Evolutionary conservation across 2,888 invertebrate genomes (phyloP).

Genomic region (Diadromus collaris): DNA sequence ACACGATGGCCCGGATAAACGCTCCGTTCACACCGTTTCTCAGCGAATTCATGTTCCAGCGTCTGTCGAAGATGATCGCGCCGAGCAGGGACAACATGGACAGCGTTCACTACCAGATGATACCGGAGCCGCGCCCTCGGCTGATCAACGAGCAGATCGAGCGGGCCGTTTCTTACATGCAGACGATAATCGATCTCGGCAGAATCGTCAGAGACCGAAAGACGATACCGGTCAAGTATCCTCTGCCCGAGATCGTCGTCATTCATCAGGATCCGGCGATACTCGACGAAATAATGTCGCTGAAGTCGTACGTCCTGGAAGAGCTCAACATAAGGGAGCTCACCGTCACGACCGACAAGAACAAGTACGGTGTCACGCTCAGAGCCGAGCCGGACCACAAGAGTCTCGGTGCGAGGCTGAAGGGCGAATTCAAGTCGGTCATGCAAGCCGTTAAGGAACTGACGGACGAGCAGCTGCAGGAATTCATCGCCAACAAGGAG

Average conservation of each 20-base stretch:
- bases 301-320: conserved; percentile 93
- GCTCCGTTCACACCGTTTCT: conserved; percentile 99
- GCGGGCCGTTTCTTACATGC: conserved; percentile 95
- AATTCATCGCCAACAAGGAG: conserved; percentile 86
- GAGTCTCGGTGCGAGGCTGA: conserved; percentile 92
- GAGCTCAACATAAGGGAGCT: conserved; percentile 96
- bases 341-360: conserved; percentile 93
- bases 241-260: conserved; percentile 96
- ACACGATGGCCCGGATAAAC: conserved; percentile 95
- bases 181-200: conserved; percentile 96
- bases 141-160: conserved; percentile 94
- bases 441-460: conserved; percentile 90
- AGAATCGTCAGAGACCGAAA: conserved; percentile 95
- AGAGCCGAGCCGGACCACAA: conserved; percentile 98
- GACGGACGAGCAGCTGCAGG: conserved; percentile 89
- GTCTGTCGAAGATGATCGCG: conserved; percentile 86
- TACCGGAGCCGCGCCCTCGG: conserved; percentile 87
- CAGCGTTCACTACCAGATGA: conserved; percentile 96
- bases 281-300: conserved; percentile 88
- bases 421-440: conserved; percentile 94
- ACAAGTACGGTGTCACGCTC: conserved; percentile 94
- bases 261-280: conserved; percentile 92
- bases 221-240: conserved; percentile 97
- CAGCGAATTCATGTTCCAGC: conserved; percentile 97
- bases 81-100: conserved; percentile 81